Evolutionary conservation across 2,797 vertebrate genomes (phyloP).

Genomic region (Podargus strigoides): DNA sequence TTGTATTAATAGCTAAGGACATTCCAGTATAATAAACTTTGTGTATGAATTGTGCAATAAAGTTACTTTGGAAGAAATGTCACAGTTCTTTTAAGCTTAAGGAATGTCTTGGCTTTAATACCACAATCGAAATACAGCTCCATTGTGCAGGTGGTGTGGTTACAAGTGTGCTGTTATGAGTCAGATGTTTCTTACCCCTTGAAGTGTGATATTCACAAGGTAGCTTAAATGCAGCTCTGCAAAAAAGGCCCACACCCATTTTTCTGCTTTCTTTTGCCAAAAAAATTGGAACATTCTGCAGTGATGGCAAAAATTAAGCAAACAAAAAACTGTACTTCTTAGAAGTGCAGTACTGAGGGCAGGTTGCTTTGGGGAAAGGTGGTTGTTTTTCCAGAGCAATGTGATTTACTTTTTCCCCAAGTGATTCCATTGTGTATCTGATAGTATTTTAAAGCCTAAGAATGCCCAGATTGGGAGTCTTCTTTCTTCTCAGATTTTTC

Average conservation of each 20-base stretch:
- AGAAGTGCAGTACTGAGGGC: neutral
- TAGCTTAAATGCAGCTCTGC: neutral
- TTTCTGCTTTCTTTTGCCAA: neutral
- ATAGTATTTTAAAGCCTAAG: neutral
- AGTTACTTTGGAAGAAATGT: constrained; percentile 55
- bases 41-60: constrained; percentile 72
- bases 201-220: neutral
- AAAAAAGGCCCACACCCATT: neutral
- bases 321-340: neutral
- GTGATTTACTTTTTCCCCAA: neutral
- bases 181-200: neutral
- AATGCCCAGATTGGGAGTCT: neutral
- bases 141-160: neutral
- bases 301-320: neutral
- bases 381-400: neutral
- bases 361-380: neutral
- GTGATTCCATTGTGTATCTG: neutral
- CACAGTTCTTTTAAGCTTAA: neutral
- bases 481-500: neutral
- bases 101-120: neutral
- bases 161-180: neutral
- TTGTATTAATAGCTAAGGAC: constrained; percentile 33
- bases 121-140: neutral
- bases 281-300: neutral
- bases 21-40: constrained; percentile 40